Evolutionary conservation across 2,797 vertebrate species (phyloP).

Genomic region (Nannoperca australis): DNA sequence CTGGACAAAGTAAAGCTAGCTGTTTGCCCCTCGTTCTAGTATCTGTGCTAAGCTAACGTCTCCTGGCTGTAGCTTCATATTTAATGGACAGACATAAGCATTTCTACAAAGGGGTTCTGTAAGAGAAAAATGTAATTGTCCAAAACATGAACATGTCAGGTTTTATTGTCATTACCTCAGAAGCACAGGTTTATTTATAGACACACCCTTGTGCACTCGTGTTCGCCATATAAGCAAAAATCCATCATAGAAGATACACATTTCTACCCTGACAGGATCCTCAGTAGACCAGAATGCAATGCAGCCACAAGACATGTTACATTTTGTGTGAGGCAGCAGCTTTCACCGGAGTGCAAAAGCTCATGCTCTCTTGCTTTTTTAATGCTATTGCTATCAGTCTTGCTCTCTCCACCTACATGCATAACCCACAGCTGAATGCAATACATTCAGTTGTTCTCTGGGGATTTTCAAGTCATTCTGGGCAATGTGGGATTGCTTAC

Average conservation of each 20-base stretch:
- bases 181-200: neutral
- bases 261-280: constrained; percentile 17
- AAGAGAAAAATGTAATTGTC: neutral
- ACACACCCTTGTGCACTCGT: neutral
- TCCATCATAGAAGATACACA: constrained; percentile 11
- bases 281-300: constrained; percentile 44
- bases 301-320: constrained; percentile 38
- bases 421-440: constrained; percentile 58
- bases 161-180: neutral
- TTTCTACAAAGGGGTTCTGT: neutral
- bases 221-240: constrained; percentile 22
- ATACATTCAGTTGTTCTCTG: constrained; percentile 40
- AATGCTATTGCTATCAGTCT: constrained; percentile 51
- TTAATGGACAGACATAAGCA: neutral
- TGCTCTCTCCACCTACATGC: constrained; percentile 57
- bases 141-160: neutral
- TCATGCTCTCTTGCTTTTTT: constrained; percentile 32
- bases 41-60: neutral
- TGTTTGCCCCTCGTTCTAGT: neutral
- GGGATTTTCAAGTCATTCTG: constrained; percentile 52
- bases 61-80: neutral
- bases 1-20: neutral
- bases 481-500: constrained; percentile 56
- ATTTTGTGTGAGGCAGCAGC: constrained; percentile 24
- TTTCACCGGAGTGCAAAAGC: constrained; percentile 44